Conservation (phyloP, 2,888 invertebrate species). For the Heliconius ethilla region DNA sequence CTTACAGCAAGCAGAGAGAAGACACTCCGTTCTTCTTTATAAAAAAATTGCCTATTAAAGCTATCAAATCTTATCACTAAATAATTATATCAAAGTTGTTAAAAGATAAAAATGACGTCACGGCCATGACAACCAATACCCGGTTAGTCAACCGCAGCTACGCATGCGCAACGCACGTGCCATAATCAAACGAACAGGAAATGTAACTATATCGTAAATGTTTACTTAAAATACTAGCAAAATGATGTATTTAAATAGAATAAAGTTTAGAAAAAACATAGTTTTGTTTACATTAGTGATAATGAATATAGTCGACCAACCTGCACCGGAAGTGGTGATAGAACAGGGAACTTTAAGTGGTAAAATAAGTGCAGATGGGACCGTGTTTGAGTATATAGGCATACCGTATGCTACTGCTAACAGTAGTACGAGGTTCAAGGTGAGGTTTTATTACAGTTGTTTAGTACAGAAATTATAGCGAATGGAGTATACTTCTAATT, state of each 20-base stretch:
- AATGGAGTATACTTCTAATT: not conserved
- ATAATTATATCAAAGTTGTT: not conserved
- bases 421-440: conserved; percentile 67
- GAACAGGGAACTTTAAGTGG: conserved; percentile 71
- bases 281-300: conserved; percentile 67
- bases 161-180: conserved; percentile 16
- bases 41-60: not conserved
- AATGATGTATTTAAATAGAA: conserved; percentile 39
- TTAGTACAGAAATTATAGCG: not conserved
- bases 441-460: conserved; percentile 44
- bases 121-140: not conserved
- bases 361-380: conserved; percentile 67
- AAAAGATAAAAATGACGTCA: conserved; percentile 2
- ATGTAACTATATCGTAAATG: not conserved
- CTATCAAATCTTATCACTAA: not conserved
- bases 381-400: conserved; percentile 70
- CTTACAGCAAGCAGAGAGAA: not conserved
- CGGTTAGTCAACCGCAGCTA: conserved; percentile 1
- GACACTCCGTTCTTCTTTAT: not conserved
- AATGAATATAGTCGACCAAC: conserved; percentile 71
- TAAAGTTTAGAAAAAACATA: conserved; percentile 61
- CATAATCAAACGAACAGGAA: not conserved
- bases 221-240: not conserved
- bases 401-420: conserved; percentile 71
- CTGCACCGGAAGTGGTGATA: conserved; percentile 67